phyloP scores from a whole-genome alignment of 2,113 vertebrate species.

The Eurypyga helias region DNA sequence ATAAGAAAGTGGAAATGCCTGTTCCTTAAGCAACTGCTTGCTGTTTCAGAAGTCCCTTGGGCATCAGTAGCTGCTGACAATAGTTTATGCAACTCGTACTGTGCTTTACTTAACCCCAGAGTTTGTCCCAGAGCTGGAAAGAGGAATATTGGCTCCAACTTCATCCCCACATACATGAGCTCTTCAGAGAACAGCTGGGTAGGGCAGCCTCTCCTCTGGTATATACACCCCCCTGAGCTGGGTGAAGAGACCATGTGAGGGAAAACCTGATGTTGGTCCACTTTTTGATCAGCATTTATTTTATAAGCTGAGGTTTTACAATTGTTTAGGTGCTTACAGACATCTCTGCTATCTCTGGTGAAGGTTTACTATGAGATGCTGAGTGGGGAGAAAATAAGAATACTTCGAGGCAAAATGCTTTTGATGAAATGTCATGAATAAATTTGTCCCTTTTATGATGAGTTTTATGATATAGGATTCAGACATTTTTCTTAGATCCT shows the following conservation, averaged over 20 bases:
- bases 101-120: background rate
- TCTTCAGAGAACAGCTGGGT: background rate
- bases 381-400: background rate
- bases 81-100: rapidly evolving
- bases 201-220: background rate
- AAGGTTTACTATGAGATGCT: background rate
- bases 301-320: background rate
- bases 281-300: background rate
- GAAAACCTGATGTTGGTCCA: background rate
- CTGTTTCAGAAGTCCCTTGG: background rate
- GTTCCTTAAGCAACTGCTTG: background rate
- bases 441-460: background rate
- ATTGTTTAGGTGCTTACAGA: background rate
- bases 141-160: background rate
- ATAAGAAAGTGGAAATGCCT: background rate
- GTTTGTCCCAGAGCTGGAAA: background rate
- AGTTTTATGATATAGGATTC: background rate
- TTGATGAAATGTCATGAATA: background rate
- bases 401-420: background rate
- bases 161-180: background rate
- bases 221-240: background rate
- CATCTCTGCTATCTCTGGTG: background rate
- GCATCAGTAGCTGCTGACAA: background rate
- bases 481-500: background rate
- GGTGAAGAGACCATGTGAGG: background rate